phyloP scores from a whole-genome alignment of 1,140 invertebrate species.

The Halyomorpha halys region DNA sequence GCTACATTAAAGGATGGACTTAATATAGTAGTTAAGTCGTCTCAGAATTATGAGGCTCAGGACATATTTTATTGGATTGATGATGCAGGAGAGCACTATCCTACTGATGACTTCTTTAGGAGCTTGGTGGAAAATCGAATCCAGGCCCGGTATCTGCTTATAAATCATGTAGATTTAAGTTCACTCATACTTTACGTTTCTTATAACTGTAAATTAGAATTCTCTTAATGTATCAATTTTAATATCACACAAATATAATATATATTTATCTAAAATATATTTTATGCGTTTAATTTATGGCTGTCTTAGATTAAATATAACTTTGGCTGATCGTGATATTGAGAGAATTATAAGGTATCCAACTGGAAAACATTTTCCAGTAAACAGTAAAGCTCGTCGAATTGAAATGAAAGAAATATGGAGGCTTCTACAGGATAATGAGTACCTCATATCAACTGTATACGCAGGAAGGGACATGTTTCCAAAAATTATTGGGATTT shows the following conservation, averaged over 20 bases:
- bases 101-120: constrained; percentile 43
- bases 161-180: no score
- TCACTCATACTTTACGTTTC: no score
- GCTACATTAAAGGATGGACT: constrained; percentile 41
- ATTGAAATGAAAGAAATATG: constrained; percentile 52
- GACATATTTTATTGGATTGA: constrained; percentile 39
- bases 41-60: constrained; percentile 26
- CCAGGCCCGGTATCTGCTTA: constrained; percentile 2
- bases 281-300: constrained; percentile 8
- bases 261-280: no score
- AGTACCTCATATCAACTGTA: constrained; percentile 49
- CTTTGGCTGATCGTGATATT: constrained; percentile 38
- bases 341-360: constrained; percentile 31
- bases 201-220: no score
- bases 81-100: constrained; percentile 39
- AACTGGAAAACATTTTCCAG: not conserved
- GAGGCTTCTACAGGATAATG: constrained; percentile 51
- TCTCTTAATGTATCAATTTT: no score
- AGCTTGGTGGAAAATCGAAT: constrained; percentile 28
- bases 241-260: no score
- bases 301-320: constrained; percentile 43
- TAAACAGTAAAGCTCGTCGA: constrained; percentile 34
- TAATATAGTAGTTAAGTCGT: constrained; percentile 45
- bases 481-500: constrained; percentile 53
- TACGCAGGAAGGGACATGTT: constrained; percentile 48